A percentile compares a stretch with the other conserved stretches of the same genome.
phyloP scores from a whole-genome alignment of 1,140 invertebrate genomes.

The Drosophila ambigua region DNA sequence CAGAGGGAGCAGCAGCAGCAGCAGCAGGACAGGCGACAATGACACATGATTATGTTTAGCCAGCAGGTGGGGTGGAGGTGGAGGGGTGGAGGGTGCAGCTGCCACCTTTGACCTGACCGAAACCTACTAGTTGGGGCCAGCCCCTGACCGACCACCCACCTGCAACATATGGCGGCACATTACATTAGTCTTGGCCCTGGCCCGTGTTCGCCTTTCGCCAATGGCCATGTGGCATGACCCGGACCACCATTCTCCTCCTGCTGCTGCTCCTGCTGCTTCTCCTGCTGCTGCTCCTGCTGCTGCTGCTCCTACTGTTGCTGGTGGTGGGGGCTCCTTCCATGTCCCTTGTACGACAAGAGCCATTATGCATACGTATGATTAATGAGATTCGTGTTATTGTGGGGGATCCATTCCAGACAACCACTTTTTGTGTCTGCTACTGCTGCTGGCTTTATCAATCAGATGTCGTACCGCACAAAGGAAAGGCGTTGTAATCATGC shows the following conservation, averaged over 20 bases:
- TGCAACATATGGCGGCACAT: constrained; percentile 71
- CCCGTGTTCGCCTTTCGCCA: constrained; percentile 32
- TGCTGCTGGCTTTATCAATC: constrained; percentile 44
- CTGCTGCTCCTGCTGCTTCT: constrained; percentile 7
- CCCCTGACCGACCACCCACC: constrained; percentile 18
- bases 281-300: constrained; percentile 3
- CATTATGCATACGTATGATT: constrained; percentile 80
- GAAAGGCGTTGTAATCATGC: constrained; percentile 31
- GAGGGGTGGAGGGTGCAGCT: constrained; percentile 15
- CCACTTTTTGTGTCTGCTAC: constrained; percentile 25
- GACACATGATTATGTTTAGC: constrained; percentile 77
- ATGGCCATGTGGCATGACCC: constrained; percentile 27
- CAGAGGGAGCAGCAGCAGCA: constrained; percentile 1
- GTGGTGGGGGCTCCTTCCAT: constrained; percentile 1
- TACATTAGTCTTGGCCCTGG: constrained; percentile 50
- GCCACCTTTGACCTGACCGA: constrained; percentile 50
- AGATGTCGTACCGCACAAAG: constrained; percentile 29
- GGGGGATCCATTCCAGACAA: constrained; percentile 48
- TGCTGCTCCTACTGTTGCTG: neutral
- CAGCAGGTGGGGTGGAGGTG: constrained; percentile 28
- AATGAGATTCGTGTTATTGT: constrained; percentile 80
- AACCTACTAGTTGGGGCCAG: constrained; percentile 3
- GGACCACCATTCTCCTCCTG: neutral
- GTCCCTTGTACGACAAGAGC: constrained; percentile 61
- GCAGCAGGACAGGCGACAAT: constrained; percentile 65